Evolutionary conservation across 92 coral and sea anemone species (phyloP).

Genomic region (Epizoanthus stellaris): DNA sequence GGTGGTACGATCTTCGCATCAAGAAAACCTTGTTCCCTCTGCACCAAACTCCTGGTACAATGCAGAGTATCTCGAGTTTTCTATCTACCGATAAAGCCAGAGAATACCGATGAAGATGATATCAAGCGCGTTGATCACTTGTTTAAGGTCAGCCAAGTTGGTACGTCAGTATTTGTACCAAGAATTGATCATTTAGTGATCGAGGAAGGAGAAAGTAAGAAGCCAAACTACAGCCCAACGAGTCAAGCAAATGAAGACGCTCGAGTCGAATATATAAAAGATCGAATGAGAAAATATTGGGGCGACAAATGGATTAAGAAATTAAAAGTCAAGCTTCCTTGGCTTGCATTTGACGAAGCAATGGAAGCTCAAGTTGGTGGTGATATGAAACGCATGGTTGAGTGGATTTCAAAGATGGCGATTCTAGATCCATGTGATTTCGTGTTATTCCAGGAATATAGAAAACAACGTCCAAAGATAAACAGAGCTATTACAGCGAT

Average conservation of each 20-base stretch:
- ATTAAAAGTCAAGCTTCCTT: slow-evolving; percentile 57
- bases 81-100: slow-evolving; percentile 69
- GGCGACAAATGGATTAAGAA: slow-evolving; percentile 19
- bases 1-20: slow-evolving; percentile 62
- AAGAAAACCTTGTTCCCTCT: slow-evolving; percentile 72
- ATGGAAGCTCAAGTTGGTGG: slow-evolving; percentile 45
- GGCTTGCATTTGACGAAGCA: slow-evolving; percentile 63
- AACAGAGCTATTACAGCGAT: background rate
- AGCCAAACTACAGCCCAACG: background rate
- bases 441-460: slow-evolving; percentile 28
- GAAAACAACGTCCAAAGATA: background rate
- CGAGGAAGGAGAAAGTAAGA: background rate
- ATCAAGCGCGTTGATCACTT: slow-evolving; percentile 54
- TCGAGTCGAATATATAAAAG: background rate
- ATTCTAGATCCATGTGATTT: slow-evolving; percentile 27
- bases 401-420: slow-evolving; percentile 69
- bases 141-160: slow-evolving; percentile 58
- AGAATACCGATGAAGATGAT: slow-evolving; percentile 32
- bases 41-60: slow-evolving; percentile 75
- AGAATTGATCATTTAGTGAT: slow-evolving; percentile 34
- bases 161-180: slow-evolving; percentile 62
- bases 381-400: slow-evolving; percentile 60
- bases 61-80: slow-evolving; percentile 62
- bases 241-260: background rate
- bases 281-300: background rate